Evolutionary conservation across 2,888 invertebrate species (phyloP), one percentile per base, ranked within the genome.

Genomic region (Heliconius ismenius): DNA sequence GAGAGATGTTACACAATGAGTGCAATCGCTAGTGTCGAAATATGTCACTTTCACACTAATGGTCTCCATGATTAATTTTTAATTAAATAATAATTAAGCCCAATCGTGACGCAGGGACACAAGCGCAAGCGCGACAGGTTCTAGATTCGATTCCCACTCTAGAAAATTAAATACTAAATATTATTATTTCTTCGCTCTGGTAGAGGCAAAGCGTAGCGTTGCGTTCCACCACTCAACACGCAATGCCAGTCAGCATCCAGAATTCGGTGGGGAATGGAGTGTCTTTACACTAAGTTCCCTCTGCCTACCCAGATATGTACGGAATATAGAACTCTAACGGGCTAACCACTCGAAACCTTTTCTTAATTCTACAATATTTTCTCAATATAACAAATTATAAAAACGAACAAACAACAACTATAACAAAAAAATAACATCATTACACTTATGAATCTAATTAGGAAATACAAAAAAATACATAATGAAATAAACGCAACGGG

Each of bases 1-100:
- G 76, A 70, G 54, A 85, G 81, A 83, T 84, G 83, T 89, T 88
- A 84, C 89, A 82, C 88, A 88, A 89, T 87, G 83, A 83, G 82
- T 82, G 83, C 82, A 83, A 79, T 81, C 79, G 36, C 69, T 26
- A n/a, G 26, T 77, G 69, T 70, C 60, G 73, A 58, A 78, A 78
- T 67, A 18, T 32, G 24, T 24, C 49, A 21, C 49, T 69, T 69
- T 24, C 68, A 70, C 21, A 32, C 49, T 28, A 70, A 70, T 7
- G 54, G n/a, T 28, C n/a, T n/a, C 13, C 54, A 32, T 21, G 32
- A 21, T 26, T 49, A 21, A 28, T 24, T 10, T 28, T 21, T 64
- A 64, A 21, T 32, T 32, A 43, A 15, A 43, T 43, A 43, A 43
- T 15, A 43, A 43, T 43, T 43, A 6, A 43, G 32, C 6, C 43